These are phyloP conservation scores for Uropsilus gracilis DNA, from an alignment of 2,113 vertebrate species.

Conservation along the genomic window DNA sequence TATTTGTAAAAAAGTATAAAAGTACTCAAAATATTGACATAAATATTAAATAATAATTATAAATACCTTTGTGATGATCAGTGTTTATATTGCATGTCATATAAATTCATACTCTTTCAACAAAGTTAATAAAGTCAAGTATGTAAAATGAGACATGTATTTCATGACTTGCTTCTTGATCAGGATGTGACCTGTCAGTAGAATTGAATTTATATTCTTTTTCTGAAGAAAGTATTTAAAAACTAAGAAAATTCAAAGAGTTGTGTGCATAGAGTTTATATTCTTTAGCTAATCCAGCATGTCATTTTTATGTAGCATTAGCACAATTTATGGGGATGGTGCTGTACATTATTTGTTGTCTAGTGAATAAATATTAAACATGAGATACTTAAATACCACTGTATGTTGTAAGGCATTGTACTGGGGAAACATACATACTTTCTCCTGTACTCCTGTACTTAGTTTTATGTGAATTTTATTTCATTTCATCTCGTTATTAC, in stretches of 20 bases:
- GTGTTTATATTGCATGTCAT: not conserved
- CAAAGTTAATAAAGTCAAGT: not conserved
- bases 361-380: slow-evolving; percentile 38
- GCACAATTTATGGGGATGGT: not conserved
- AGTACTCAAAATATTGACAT: not conserved
- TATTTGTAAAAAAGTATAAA: not conserved
- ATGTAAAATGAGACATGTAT: not conserved
- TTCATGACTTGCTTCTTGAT: slow-evolving; percentile 20
- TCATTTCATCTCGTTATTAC: not conserved
- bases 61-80: not conserved
- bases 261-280: not conserved
- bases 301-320: slow-evolving; percentile 35
- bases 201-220: not conserved
- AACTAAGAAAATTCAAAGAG: not conserved
- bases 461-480: slow-evolving; percentile 21
- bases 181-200: not conserved
- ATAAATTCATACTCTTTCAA: not conserved
- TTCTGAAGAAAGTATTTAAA: slow-evolving; percentile 10
- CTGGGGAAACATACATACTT: not conserved
- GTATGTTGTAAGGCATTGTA: not conserved
- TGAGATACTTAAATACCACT: not conserved
- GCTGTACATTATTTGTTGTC: not conserved
- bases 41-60: not conserved
- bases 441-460: not conserved
- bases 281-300: not conserved